Evolutionary conservation across 2,113 vertebrate genomes (phyloP), one percentile per base, ranked within the genome.

Genomic region (Oceanodroma tethys): DNA sequence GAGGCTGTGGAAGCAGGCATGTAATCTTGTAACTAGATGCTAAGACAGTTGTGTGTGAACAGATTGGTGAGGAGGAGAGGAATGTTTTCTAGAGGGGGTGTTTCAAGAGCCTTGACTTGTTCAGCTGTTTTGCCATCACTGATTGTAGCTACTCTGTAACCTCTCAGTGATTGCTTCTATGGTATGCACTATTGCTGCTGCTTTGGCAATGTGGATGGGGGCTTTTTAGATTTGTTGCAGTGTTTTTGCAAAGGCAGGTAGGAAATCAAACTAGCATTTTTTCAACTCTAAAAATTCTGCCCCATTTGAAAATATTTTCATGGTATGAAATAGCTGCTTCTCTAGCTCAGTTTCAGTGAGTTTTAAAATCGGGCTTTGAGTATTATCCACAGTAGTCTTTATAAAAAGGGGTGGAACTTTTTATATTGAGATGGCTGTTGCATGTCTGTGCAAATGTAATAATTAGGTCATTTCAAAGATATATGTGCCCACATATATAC

Each of bases 21-120:
- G 5, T 47, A 48, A 21, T 53, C 38, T 65, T 81, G 45, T 58
- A 42, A 78, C 70, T 74, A 68, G 26, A 8, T 48, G 8, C 36
- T 72, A 9, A 23, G 20, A 26, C 23, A 53, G 23, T n/a, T 50
- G 22, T 21, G 5, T 36, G 12, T 47, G 48, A 86, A 19, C 23
- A 59, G 27, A 55, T 48, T 0, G 0, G 38, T 50, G 55, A 70
- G 53, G 56, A 72, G 32, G 27, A 66, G 27, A 34, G 50, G 32
- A 32, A 40, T 15, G 8, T 30, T 68, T 73, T 10, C 21, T 29
- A 22, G 19, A 7, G 0, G 0, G 6, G 16, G 2, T 52, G 17
- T 65, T 68, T 36, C 7, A 48, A 23, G 52, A 85, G 26, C 55
- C 14, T 72, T 71, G 13, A 19, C 7, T 52, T 47, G 17, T 75